Evolutionary conservation across 2,113 vertebrate genomes (phyloP).

Genomic region (Melospiza georgiana): DNA sequence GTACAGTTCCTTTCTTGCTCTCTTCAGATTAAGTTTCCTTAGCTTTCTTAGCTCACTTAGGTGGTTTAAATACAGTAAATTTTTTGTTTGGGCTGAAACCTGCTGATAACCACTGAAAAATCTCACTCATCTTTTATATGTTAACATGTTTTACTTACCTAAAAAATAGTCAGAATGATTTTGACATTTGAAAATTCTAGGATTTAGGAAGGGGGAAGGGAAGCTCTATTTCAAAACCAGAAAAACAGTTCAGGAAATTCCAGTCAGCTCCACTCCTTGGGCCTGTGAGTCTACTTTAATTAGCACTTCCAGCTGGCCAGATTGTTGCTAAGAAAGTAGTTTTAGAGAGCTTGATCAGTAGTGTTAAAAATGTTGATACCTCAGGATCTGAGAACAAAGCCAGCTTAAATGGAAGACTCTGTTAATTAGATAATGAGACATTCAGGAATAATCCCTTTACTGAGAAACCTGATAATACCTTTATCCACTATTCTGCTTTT

Average conservation of each 20-base stretch:
- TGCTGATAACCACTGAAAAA: neutral
- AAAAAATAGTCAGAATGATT: neutral
- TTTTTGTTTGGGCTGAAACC: neutral
- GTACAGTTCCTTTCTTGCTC: neutral
- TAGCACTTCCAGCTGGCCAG: neutral
- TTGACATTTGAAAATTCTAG: neutral
- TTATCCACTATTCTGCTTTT: neutral
- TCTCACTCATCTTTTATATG: neutral
- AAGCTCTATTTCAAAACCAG: constrained; percentile 27
- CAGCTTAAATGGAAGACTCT: constrained; percentile 5
- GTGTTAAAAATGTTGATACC: neutral
- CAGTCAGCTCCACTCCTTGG: neutral
- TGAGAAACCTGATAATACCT: neutral
- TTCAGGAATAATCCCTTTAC: neutral
- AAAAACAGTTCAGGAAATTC: constrained; percentile 47
- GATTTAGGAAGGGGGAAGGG: neutral
- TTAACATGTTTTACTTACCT: neutral
- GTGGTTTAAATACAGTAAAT: neutral
- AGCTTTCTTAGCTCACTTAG: neutral
- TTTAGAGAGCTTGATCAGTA: neutral
- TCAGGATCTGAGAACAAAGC: neutral
- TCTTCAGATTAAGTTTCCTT: neutral
- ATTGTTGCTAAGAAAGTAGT: neutral
- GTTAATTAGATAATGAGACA: neutral
- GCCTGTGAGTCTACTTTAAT: neutral